phyloP scores from a whole-genome alignment of 1,140 invertebrate genomes.

The Drosophila chauvacae region DNA sequence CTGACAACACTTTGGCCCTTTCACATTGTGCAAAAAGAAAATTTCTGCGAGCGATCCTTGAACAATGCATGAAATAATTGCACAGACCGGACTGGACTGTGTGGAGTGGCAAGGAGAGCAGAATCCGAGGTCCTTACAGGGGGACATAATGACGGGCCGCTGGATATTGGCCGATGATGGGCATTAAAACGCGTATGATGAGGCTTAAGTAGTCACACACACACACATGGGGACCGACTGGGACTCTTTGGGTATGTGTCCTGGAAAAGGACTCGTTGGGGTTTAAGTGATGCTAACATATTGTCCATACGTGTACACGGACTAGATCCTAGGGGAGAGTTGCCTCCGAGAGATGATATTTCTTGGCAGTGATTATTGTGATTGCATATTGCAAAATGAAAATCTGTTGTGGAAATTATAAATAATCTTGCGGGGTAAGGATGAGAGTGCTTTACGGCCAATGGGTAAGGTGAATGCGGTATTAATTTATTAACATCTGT shows the following conservation, averaged over 20 bases:
- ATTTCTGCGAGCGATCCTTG: constrained; percentile 76
- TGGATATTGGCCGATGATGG: constrained; percentile 70
- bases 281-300: constrained; percentile 67
- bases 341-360: constrained; percentile 36
- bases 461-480: constrained; percentile 39
- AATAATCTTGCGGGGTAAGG: constrained; percentile 1
- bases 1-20: constrained; percentile 75
- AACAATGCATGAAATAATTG: constrained; percentile 79
- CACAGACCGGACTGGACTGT: constrained; percentile 43
- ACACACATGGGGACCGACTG: constrained; percentile 21
- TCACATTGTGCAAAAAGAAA: constrained; percentile 63
- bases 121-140: constrained; percentile 27
- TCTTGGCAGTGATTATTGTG: constrained; percentile 45
- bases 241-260: no score
- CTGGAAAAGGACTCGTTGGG: constrained; percentile 21
- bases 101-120: not conserved
- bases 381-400: constrained; percentile 47
- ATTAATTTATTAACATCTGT: constrained; percentile 39
- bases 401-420: constrained; percentile 37
- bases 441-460: constrained; percentile 10
- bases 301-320: constrained; percentile 10
- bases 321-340: constrained; percentile 24
- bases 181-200: constrained; percentile 77
- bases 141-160: constrained; percentile 59
- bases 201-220: constrained; percentile 72